A percentile compares a stretch with the other conserved stretches of the same genome.
Conservation (phyloP, 1,140 invertebrate genomes). For the Lysiphlebus fabarum region DNA sequence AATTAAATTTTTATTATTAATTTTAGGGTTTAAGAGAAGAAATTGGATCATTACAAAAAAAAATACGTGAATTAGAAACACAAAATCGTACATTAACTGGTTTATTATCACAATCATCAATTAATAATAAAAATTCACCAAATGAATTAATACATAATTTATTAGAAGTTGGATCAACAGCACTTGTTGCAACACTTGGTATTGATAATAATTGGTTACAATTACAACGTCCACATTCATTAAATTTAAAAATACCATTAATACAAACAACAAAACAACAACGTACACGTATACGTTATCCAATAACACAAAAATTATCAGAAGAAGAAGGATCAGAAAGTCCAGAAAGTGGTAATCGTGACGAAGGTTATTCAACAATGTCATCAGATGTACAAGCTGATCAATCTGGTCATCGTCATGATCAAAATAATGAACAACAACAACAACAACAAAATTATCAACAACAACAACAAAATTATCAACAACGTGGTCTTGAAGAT, state of each 20-base stretch:
- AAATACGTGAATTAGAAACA: conserved; percentile 66
- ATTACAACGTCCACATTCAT: conserved; percentile 62
- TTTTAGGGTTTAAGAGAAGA: conserved; percentile 66
- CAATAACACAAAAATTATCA: conserved; percentile 45
- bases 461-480: conserved; percentile 25
- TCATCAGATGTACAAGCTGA: conserved; percentile 80
- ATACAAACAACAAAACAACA: conserved; percentile 52
- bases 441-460: no score
- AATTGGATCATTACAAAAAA: conserved; percentile 61
- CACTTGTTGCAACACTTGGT: conserved; percentile 39
- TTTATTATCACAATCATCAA: conserved; percentile 64
- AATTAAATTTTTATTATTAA: conserved; percentile 5
- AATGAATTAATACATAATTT: conserved; percentile 42
- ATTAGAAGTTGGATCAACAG: conserved; percentile 43
- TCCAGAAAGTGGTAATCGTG: conserved; percentile 71
- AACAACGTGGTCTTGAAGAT: conserved; percentile 64
- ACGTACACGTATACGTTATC: conserved; percentile 30
- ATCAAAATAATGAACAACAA: conserved; percentile 21
- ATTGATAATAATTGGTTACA: conserved; percentile 64
- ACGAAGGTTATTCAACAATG: conserved; percentile 88
- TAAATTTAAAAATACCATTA: conserved; percentile 63
- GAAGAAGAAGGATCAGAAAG: conserved; percentile 64
- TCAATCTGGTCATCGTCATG: conserved; percentile 52
- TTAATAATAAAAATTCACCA: conserved; percentile 34
- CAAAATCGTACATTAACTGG: conserved; percentile 66